These are phyloP conservation scores for Tachyglossus aculeatus DNA, from an alignment of 2,797 vertebrate genomes.

Conservation along the genomic window DNA sequence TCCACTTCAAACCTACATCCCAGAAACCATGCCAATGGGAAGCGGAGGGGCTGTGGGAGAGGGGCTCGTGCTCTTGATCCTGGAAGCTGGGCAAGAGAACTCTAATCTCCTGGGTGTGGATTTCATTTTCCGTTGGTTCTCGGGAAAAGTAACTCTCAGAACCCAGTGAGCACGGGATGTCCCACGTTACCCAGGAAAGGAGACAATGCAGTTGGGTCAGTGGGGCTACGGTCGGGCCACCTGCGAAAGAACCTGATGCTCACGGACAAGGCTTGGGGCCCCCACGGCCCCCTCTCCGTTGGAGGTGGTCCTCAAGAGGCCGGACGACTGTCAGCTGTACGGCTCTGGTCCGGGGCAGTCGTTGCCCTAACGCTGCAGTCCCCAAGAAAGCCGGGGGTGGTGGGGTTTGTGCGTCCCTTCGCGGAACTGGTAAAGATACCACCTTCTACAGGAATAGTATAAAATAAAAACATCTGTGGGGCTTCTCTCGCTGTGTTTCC, in stretches of 20 bases:
- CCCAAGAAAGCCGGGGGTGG: conserved; percentile 27
- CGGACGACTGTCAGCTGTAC: conserved; percentile 35
- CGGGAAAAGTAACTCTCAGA: not conserved
- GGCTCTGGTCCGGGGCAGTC: conserved; percentile 44
- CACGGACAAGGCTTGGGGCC: not conserved
- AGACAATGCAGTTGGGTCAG: not conserved
- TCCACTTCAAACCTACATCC: conserved; percentile 24
- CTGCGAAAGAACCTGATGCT: not conserved
- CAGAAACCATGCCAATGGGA: not conserved
- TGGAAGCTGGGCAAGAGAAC: not conserved
- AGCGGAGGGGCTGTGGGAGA: conserved; percentile 17
- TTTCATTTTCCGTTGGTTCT: not conserved
- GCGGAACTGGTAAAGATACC: conserved; percentile 38
- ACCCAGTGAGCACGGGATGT: not conserved
- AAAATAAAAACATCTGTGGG: conserved; percentile 64
- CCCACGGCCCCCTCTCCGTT: not conserved
- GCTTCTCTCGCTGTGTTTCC: conserved; percentile 44
- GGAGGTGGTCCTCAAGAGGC: conserved; percentile 31
- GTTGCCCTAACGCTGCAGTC: conserved; percentile 37
- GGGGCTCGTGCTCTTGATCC: not conserved
- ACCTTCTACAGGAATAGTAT: conserved; percentile 50
- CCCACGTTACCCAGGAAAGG: not conserved
- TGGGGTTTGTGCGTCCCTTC: conserved; percentile 49
- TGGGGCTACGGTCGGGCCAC: fast-evolving
- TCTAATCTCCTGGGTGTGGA: not conserved